A percentile compares a stretch with the other conserved stretches of the same genome.
These are phyloP conservation scores for Chiridota heheva DNA, from an alignment of 35 echinoderm and acorn worm genomes.

Conservation along the genomic window DNA sequence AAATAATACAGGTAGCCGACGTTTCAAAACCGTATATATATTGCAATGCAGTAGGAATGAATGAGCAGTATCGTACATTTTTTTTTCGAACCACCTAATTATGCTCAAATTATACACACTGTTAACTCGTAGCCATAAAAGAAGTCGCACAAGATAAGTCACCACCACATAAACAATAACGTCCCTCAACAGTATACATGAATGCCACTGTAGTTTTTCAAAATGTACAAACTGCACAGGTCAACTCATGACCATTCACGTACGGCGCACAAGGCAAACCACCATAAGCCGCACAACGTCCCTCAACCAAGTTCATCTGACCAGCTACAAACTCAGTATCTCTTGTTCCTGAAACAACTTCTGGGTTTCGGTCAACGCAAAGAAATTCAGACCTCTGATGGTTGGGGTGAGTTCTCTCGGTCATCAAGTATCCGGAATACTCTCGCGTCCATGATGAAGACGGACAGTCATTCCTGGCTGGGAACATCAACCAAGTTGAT, in stretches of 20 bases:
- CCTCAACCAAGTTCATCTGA: background rate
- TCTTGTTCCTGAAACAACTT: too few relatives aligned
- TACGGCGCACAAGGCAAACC: background rate
- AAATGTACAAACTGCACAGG: slow-evolving; percentile 16
- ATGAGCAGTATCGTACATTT: too few relatives aligned
- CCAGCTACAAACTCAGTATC: background rate
- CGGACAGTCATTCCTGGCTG: slow-evolving; percentile 1
- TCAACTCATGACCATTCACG: slow-evolving; percentile 7
- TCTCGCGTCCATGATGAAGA: background rate
- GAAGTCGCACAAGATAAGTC: too few relatives aligned
- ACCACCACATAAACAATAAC: too few relatives aligned
- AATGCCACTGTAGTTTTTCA: too few relatives aligned
- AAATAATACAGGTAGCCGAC: too few relatives aligned
- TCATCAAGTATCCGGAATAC: background rate
- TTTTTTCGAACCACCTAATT: too few relatives aligned
- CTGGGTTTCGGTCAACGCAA: background rate
- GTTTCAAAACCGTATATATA: too few relatives aligned
- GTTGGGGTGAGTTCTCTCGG: background rate
- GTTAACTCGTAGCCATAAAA: too few relatives aligned
- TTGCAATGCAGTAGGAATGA: too few relatives aligned
- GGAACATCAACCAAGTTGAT: background rate
- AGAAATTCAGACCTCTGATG: background rate
- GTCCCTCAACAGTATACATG: too few relatives aligned
- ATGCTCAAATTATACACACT: too few relatives aligned
- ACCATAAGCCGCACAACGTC: background rate